Evolutionary conservation across 53 echinoderm and acorn worm species (phyloP), one percentile per base, ranked within the genome.

Genomic region (Stichopus horrens): DNA sequence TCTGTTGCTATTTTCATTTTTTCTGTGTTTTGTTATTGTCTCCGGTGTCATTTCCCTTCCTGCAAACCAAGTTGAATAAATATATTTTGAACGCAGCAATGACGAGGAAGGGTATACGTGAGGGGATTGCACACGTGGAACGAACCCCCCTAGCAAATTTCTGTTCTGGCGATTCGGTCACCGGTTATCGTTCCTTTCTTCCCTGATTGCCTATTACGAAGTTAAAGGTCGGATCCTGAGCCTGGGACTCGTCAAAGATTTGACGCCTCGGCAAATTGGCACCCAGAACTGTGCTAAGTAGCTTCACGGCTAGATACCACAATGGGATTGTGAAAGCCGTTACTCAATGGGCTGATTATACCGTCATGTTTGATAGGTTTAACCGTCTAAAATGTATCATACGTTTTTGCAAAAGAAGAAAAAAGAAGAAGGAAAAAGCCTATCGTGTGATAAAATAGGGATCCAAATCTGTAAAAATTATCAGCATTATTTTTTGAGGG

Each of bases 241-340:
- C 81, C 81, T 55, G 81, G 81, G 58, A 81, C 81, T 81, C 11
- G 58, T 81, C 81, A 81, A 55, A 81, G 21, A 58, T 56, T 55
- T 81, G 58, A 81, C 81, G 81, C 81, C 58, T 81, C 58, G 21
- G 81, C 10, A 81, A 81, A 81, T 81, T 81, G 81, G 81, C 81
- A 81, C 81, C 58, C 81, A 19, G 22, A 81, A 81, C 56, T 81
- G 81, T 57, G 81, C 81, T 81, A 81, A 81, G 81, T 56, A 81
- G 81, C 81, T 21, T 57, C 16, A 20, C 58, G 81, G 37, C 2
- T 81, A 57, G 21, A 23, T 56, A 55, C 21, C 56, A 81, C 57
- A 81, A 81, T 81, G 57, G 81, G 57, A 37, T 19, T 9, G 81
- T 57, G 23, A 56, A 56, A 58, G 56, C 57, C 81, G 55, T 81